These are phyloP conservation scores for Vipera ursinii DNA, from an alignment of 2,797 vertebrate species.

Conservation along the genomic window DNA sequence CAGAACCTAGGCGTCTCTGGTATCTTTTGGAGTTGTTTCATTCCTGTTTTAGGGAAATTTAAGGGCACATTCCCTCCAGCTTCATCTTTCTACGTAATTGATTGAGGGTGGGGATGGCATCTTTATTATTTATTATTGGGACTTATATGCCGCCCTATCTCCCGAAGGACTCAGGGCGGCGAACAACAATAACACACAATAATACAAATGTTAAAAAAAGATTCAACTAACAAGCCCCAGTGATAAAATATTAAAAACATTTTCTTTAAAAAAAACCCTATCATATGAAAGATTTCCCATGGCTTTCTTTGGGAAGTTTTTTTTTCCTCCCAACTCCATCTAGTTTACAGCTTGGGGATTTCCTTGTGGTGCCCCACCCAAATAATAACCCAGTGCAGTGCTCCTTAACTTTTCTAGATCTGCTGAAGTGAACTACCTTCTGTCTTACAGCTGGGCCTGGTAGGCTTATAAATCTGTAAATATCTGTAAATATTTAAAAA, in stretches of 20 bases:
- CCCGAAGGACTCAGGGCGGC: too few species aligned
- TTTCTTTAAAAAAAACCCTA: too few species aligned
- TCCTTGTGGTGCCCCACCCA: not conserved
- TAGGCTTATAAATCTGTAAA: not conserved
- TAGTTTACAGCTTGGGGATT: not conserved
- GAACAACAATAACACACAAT: too few species aligned
- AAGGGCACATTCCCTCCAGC: not conserved
- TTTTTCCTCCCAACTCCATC: not conserved
- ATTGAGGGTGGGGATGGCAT: not conserved
- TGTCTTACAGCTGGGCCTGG: not conserved
- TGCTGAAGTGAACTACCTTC: not conserved
- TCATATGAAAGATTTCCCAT: not conserved
- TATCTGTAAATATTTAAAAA: too few species aligned
- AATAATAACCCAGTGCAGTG: not conserved
- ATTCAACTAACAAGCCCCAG: too few species aligned
- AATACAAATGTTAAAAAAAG: too few species aligned
- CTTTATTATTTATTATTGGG: not conserved
- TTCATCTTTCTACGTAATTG: not conserved
- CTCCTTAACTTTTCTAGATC: not conserved
- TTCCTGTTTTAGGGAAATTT: not conserved
- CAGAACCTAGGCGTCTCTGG: not conserved
- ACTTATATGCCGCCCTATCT: too few species aligned
- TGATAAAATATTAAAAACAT: too few species aligned
- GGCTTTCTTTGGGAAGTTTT: not conserved
- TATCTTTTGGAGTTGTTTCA: not conserved